Conservation (phyloP, 2,888 invertebrate species). For the Cepaea hortensis region DNA sequence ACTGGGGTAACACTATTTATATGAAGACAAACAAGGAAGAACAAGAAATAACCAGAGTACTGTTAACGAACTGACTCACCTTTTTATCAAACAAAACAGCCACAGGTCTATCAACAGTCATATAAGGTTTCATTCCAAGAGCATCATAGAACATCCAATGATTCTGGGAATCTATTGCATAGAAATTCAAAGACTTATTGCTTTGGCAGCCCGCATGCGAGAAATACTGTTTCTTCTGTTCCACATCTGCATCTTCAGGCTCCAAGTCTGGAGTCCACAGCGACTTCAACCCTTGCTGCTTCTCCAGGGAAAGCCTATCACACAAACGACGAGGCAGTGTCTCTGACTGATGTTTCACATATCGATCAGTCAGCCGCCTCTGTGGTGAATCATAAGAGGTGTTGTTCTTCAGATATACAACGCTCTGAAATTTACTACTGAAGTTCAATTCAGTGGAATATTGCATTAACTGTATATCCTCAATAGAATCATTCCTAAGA, state of each 20-base stretch:
- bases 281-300: conserved; percentile 55
- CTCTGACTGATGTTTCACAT: conserved; percentile 58
- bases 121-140: conserved; percentile 82
- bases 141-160: conserved; percentile 86
- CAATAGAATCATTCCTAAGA: background rate
- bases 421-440: background rate
- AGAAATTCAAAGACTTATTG: conserved; percentile 81
- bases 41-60: background rate
- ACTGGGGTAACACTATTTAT: background rate
- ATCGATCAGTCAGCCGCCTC: conserved; percentile 60
- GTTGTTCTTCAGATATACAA: conserved; percentile 2
- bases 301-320: conserved; percentile 60
- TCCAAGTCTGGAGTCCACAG: background rate
- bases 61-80: conserved; percentile 36
- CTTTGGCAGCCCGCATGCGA: conserved; percentile 76
- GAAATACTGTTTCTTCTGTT: conserved; percentile 50
- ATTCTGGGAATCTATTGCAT: conserved; percentile 85
- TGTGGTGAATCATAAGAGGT: background rate
- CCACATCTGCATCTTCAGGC: background rate
- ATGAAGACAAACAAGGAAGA: background rate
- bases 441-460: background rate
- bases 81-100: conserved; percentile 82
- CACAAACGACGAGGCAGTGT: conserved; percentile 57
- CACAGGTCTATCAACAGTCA: conserved; percentile 52
- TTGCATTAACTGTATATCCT: background rate